Evolutionary conservation across 2,797 vertebrate species (phyloP), one percentile per base, ranked within the genome.

Genomic region (Garrulus glandarius): DNA sequence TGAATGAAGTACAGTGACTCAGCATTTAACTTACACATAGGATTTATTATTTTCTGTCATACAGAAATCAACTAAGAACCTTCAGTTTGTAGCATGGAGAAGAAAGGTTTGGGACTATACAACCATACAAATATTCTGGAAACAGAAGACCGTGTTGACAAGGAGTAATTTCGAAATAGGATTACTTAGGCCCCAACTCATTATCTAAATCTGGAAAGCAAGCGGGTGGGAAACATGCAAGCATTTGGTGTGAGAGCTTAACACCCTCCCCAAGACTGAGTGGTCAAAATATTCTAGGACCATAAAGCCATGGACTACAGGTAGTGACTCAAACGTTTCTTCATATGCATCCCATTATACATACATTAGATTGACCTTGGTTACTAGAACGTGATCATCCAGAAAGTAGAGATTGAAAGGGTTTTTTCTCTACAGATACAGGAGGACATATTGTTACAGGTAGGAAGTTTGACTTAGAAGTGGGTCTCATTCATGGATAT

Each of bases 41-140:
- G 46, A 47, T 96, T 97, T 96, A 89, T 97, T 97, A 74, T 92
- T 95, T 94, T 93, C 80, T 85, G 84, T 87, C 50, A 87, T 87
- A 96, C 92, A 96, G 70, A 95, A 94, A 95, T 87, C 57, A 89
- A 15, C 20, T 81, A 81, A 91, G 61, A 92, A 72, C 78, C 61
- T 87, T 87, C 32, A 96, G 47, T 78, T 78, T 63, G 72, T 78
- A 93, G 56, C 50, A 93, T 27, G 52, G 52, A 59, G n/a, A 88
- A 95, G 67, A 68, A 95, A 81, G 30, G 59, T 72, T 64, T 88
- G 64, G 70, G n/a, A 89, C 27, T 92, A 29, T 67, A 72, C 52
- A 89, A 53, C 39, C 2, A 5, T 92, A 95, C 92, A 96, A 92
- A 85, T 63, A 79, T 72, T 93, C 52, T 84, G 77, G 67, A 93